phyloP scores from a whole-genome alignment of 1,140 invertebrate genomes.

The Dendrolimus kikuchii region DNA sequence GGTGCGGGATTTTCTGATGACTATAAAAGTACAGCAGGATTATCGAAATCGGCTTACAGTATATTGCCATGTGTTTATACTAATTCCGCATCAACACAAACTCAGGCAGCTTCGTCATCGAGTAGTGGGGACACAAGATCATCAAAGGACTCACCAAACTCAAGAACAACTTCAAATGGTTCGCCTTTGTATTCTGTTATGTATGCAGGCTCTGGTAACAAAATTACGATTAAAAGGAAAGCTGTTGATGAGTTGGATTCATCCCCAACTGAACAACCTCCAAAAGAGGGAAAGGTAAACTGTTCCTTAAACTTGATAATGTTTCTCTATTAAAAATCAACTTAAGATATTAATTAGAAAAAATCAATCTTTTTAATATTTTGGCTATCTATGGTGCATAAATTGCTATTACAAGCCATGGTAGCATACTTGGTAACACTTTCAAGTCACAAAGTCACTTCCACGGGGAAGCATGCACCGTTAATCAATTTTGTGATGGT shows the following conservation, averaged over 20 bases:
- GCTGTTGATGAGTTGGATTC: slow-evolving; percentile 71
- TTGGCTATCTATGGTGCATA: too few relatives aligned
- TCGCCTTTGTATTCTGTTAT: slow-evolving; percentile 84
- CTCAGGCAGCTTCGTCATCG: slow-evolving; percentile 65
- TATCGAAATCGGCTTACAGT: slow-evolving; percentile 80
- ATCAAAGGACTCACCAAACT: slow-evolving; percentile 64
- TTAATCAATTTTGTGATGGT: too few relatives aligned
- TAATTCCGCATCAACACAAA: slow-evolving; percentile 79
- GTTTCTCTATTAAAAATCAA: slow-evolving; percentile 6
- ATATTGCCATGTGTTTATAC: slow-evolving; percentile 83
- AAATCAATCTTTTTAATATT: too few relatives aligned
- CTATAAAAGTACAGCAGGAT: slow-evolving; percentile 78
- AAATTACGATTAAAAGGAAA: slow-evolving; percentile 88
- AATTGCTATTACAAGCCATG: too few relatives aligned
- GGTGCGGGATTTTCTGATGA: slow-evolving; percentile 85
- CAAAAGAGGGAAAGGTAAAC: slow-evolving; percentile 51
- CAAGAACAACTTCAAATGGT: slow-evolving; percentile 77
- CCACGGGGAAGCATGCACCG: too few relatives aligned
- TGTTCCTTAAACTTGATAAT: not conserved
- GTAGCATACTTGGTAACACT: too few relatives aligned
- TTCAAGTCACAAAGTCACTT: too few relatives aligned
- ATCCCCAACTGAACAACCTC: slow-evolving; percentile 27
- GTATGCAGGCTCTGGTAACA: slow-evolving; percentile 84
- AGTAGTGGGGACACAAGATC: slow-evolving; percentile 47
- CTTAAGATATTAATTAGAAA: not conserved